Base-by-base conservation (phyloP, 2,888 invertebrate species). In the Clostera curtula region DNA sequence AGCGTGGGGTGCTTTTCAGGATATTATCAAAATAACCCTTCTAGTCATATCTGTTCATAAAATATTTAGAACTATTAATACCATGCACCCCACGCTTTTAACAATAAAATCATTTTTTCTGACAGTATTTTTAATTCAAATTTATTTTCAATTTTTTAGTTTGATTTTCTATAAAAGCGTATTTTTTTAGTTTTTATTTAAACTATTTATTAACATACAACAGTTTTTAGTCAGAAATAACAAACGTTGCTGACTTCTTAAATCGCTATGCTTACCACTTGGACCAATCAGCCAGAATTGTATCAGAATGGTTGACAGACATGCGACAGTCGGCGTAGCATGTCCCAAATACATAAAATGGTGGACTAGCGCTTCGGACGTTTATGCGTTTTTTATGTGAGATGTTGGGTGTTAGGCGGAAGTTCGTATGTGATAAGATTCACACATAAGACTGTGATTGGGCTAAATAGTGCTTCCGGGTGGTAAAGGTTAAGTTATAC, bases 241-340 rank as follows among this genome's bases (percentile, higher is more conserved):
- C 18, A 8, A 3, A 7, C 3, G 8, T 18, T 7, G 3, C 4
- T 18, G 18, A 3, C 21, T 3, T 6, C 1, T 3, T 18, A n/a
- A n/a, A 6, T 3, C n/a, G n/a, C 18, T 7, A 6, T 18, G 32
- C 36, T 29, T 30, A 27, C 46, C 20, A 28, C 36, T 60, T 61
- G 37, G 8, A 40, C 65, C 63, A 56, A 41, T 34, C 17, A 29
- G 24, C 28, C 34, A 50, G 44, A 40, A 47, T 33, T 42, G 39
- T 50, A 44, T 60, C 61, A 43, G 65, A 76, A 79, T 61, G 61
- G 63, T 50, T 54, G 53, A 61, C 51, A 58, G 65, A 58, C 79
- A 80, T 75, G 79, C 76, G 39, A 79, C 34, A 31, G 26, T 29
- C 25, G 27, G 21, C 40, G 25, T 59, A 35, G 68, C 68, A 68